Evolutionary conservation across 2,797 vertebrate species (phyloP).

Genomic region (Danio choprae): DNA sequence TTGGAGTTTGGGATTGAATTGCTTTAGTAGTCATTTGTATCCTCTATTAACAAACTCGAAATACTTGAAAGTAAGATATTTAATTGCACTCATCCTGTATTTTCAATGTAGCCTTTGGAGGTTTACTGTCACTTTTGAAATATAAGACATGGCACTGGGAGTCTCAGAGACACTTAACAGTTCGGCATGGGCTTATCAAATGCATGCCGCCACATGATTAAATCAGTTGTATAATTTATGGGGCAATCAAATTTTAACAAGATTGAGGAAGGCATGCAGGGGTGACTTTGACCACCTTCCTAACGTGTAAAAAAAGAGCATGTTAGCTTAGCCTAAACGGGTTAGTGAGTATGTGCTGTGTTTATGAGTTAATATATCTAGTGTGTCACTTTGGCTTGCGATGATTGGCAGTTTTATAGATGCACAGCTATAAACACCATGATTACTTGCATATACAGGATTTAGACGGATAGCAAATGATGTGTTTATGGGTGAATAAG

Average conservation of each 20-base stretch:
- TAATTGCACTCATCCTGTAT: slow-evolving; percentile 64
- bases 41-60: not conserved
- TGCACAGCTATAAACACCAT: not conserved
- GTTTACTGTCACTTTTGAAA: slow-evolving; percentile 58
- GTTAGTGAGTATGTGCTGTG: not conserved
- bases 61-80: not conserved
- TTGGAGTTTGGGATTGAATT: not conserved
- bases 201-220: slow-evolving; percentile 58
- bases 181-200: slow-evolving; percentile 66
- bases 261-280: slow-evolving; percentile 63
- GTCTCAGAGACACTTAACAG: slow-evolving; percentile 48
- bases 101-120: slow-evolving; percentile 72
- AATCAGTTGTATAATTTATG: slow-evolving; percentile 72
- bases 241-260: slow-evolving; percentile 47
- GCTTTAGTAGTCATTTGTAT: not conserved
- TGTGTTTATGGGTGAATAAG: not conserved
- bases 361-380: not conserved
- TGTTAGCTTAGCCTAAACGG: not conserved
- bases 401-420: slow-evolving; percentile 16
- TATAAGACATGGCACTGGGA: slow-evolving; percentile 56
- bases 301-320: not conserved
- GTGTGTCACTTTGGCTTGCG: not conserved
- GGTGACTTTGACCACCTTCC: slow-evolving; percentile 68
- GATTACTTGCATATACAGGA: slow-evolving; percentile 1
- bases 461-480: slow-evolving; percentile 1